Base-by-base conservation (phyloP, 2,113 vertebrate species). In the Pitta sordida region DNA sequence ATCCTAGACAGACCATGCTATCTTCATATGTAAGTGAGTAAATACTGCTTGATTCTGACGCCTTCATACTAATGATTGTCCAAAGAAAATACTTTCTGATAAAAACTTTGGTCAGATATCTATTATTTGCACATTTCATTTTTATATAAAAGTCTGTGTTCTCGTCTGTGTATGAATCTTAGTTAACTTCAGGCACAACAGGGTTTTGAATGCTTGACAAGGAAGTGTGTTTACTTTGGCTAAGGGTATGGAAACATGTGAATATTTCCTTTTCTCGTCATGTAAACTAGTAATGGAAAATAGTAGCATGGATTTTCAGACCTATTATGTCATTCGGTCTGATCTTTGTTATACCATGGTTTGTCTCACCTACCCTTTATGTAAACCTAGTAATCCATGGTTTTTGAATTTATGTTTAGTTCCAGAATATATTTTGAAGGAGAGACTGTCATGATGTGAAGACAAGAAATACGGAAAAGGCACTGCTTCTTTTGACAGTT, bases 221-320 rank as follows among this genome's bases (percentile, higher is more conserved):
- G 77, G 32, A 96, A 15, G 10, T 93, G 53, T 96, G 91, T 97
- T 94, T 95, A 74, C 91, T 96, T 97, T 98, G 95, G 94, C 94
- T 91, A 82, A 64, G 67, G 86, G 39, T 93, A 23, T 88, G 95
- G 96, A 97, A 97, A 96, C 3, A 78, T 51, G 1, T 60, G 59
- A 86, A 91, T 89, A 60, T 84, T 94, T 95, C 62, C 51, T 88
- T 96, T 97, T 97, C 94, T 91, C 95, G 88, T 96, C 95, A 90
- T 95, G 80, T 93, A 96, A 96, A 96, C 95, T 89, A 96, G 68
- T 93, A 95, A 86, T 96, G 93, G 95, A 94, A 97, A 94, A 80
- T 94, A 84, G 52, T 70, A 90, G 36, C 82, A 68, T 91, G 76
- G 81, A 58, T 83, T 77, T 96, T 88, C 80, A 6, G 34, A 81